phyloP scores from a whole-genome alignment of 2,888 invertebrate genomes.

The Tetragonisca angustula region DNA sequence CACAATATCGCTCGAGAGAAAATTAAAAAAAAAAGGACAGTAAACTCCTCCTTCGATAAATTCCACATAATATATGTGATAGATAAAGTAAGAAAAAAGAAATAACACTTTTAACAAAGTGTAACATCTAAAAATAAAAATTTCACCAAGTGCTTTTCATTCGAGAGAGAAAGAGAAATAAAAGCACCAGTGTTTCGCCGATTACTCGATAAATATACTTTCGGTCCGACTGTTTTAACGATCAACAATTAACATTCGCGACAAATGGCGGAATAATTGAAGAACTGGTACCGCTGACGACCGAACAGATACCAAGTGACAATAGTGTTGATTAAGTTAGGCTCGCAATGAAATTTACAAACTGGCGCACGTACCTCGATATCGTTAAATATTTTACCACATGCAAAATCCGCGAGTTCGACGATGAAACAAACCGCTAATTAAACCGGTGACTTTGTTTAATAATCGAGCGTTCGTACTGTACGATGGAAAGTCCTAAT shows the following conservation, averaged over 20 bases:
- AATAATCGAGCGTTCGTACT: background rate
- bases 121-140: background rate
- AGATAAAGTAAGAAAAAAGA: too few relatives aligned
- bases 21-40: background rate
- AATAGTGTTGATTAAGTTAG: constrained; percentile 24
- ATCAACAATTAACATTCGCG: background rate
- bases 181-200: too few relatives aligned
- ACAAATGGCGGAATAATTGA: constrained; percentile 14
- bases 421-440: background rate
- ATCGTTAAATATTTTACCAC: constrained; percentile 10
- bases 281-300: background rate
- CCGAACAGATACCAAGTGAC: constrained; percentile 6
- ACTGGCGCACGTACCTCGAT: background rate
- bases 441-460: background rate
- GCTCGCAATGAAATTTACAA: constrained; percentile 2
- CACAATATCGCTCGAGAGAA: background rate
- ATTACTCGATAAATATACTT: background rate
- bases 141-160: background rate
- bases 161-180: background rate
- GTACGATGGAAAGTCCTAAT: too few relatives aligned
- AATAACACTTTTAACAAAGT: too few relatives aligned
- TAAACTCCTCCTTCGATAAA: background rate
- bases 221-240: background rate
- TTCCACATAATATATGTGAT: background rate
- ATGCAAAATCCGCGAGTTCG: background rate